A percentile compares a stretch with the other conserved stretches of the same genome.
Conservation (phyloP, 2,113 vertebrate species). For the Xenus cinereus region DNA sequence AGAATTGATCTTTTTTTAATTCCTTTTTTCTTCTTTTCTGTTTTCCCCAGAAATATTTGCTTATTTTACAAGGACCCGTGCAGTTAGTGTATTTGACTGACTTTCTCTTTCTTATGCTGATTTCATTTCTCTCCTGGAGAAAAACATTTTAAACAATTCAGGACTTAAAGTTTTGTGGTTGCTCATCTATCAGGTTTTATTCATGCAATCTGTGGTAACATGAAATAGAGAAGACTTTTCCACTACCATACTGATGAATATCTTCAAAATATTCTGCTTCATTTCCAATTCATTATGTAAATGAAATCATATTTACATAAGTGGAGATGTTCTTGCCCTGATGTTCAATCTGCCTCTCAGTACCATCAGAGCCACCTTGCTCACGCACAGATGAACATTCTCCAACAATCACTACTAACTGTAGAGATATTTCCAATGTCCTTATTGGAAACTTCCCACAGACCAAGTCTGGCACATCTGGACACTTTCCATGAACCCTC, state of each 20-base stretch:
- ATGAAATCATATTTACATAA: background rate
- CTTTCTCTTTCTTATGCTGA: background rate
- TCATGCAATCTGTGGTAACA: background rate
- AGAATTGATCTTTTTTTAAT: background rate
- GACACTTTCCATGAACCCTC: background rate
- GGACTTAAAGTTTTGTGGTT: background rate
- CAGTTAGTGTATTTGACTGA: background rate
- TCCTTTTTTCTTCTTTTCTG: background rate
- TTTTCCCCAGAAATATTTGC: background rate
- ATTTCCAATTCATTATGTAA: conserved; percentile 6
- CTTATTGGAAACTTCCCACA: background rate
- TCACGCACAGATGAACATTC: background rate
- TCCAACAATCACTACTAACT: background rate
- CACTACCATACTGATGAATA: background rate
- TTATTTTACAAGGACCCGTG: background rate
- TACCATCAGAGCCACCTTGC: background rate
- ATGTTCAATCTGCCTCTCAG: background rate
- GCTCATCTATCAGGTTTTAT: background rate
- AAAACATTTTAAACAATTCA: background rate
- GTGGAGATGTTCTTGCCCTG: background rate
- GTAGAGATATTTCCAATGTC: background rate
- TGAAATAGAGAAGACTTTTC: background rate
- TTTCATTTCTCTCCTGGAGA: background rate
- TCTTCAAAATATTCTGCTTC: background rate
- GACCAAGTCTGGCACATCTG: background rate